Evolutionary conservation across 2,113 vertebrate genomes (phyloP), one percentile per base, ranked within the genome.

Genomic region (Etheostoma spectabile): DNA sequence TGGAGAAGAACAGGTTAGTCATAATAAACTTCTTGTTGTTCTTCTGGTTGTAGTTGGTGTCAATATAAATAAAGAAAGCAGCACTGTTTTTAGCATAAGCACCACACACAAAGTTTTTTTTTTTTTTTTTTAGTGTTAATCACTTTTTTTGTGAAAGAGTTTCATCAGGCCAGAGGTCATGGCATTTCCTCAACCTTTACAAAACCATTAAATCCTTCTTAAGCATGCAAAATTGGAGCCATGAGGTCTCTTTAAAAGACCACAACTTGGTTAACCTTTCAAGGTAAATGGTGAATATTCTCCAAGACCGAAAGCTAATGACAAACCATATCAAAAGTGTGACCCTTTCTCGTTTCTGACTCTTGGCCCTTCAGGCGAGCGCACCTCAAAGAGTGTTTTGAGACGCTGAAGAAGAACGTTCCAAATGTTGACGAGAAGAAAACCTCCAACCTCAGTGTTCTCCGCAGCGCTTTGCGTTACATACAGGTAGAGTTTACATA

Each of bases 1-100:
- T 99, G 95, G 98, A 99, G 94, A 99, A 99, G 93, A 98, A 99
- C 96, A 98, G 98, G 98, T 99, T 88, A 92, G 97, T 97, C 84
- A 83, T 77, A 24, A 57, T 67, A 21, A 72, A 78, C n/a, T 8
- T 48, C 60, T 48, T 5, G 6, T 60, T 65, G 33, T 8, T 48
- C 60, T 48, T 5, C 6, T 60, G 61, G 33, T 51, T 70, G 42
- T 53, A 15, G 27, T 56, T 71, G 4, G 6, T 59, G 12, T 66
- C 27, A 66, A 49, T 14, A 16, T 14, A 57, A 62, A 35, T 30
- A 53, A 69, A 12, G 22, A 30, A 56, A 52, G 30, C 48, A 35
- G n/a, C 52, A 16, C 8, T 42, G 15, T 64, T 60, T 52, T 48
- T 35, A 42, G 4, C 33, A 42, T 68, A 35, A 68, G 46, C 63